These are phyloP conservation scores for Nematostella vectensis DNA, from an alignment of 92 coral and sea anemone species.

Conservation along the genomic window DNA sequence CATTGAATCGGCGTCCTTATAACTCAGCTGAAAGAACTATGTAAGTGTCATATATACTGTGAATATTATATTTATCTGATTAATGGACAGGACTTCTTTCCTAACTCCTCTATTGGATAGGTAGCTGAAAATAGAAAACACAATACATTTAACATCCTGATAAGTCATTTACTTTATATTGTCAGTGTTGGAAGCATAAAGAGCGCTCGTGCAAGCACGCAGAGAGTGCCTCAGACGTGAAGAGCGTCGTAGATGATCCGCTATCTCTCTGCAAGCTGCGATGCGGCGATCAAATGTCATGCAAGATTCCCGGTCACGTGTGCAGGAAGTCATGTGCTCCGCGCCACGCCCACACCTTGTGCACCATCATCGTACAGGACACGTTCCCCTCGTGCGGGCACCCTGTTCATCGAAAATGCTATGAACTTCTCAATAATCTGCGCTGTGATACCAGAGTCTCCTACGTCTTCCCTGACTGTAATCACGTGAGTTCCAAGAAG, in stretches of 20 bases:
- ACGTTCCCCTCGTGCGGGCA: not conserved
- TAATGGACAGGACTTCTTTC: no score
- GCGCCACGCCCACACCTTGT: not conserved
- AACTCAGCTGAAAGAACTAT: no score
- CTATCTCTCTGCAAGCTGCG: conserved; percentile 1
- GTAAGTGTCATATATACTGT: no score
- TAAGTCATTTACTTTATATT: no score
- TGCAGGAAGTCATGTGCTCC: conserved; percentile 9
- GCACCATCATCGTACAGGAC: not conserved
- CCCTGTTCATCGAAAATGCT: not conserved
- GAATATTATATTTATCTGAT: no score
- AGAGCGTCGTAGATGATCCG: conserved; percentile 5
- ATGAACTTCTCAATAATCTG: not conserved
- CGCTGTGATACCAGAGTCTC: not conserved
- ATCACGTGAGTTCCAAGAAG: not conserved
- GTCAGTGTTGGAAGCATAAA: conserved; percentile 6
- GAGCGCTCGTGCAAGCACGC: not conserved
- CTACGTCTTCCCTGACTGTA: not conserved
- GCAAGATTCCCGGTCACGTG: conserved; percentile 7
- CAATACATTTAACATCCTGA: no score
- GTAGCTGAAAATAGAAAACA: no score
- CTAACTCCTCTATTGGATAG: no score
- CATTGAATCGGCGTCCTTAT: no score
- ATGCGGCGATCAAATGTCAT: conserved; percentile 8
- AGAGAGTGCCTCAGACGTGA: not conserved